Conservation (phyloP, 23 tunicate genomes). For the Styela clava region DNA sequence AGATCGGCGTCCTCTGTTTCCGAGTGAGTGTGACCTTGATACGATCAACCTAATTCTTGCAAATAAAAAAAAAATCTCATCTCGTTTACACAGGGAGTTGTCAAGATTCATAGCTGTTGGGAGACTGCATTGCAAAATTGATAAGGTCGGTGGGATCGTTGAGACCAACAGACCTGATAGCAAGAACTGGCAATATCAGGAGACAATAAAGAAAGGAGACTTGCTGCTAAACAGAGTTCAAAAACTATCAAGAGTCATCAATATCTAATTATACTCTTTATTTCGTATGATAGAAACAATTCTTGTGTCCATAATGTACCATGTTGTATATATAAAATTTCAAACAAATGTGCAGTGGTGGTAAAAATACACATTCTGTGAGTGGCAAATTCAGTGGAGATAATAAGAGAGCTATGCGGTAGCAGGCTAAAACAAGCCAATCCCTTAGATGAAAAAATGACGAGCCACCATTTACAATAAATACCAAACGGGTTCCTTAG, state of each 20-base stretch:
- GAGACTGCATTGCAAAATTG: constrained; percentile 86
- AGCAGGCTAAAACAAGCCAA: too few relatives aligned
- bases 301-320: not conserved
- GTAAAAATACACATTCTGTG: too few relatives aligned
- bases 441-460: too few relatives aligned
- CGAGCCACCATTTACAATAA: too few relatives aligned
- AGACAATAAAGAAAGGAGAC: constrained; percentile 88
- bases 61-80: too few relatives aligned
- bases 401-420: too few relatives aligned
- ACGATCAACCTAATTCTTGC: too few relatives aligned
- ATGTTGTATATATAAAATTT: not conserved
- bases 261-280: constrained; percentile 38
- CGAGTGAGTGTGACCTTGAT: too few relatives aligned
- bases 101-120: constrained; percentile 91
- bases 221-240: constrained; percentile 85
- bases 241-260: constrained; percentile 87
- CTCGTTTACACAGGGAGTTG: constrained; percentile 60
- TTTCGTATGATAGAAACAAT: not conserved
- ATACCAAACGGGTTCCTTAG: too few relatives aligned
- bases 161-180: constrained; percentile 95
- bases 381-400: too few relatives aligned
- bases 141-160: constrained; percentile 75
- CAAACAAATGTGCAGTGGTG: not conserved
- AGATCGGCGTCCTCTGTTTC: too few relatives aligned
- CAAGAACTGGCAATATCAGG: constrained; percentile 96